phyloP scores from a whole-genome alignment of 2,113 vertebrate species.

The Mobula hypostoma region DNA sequence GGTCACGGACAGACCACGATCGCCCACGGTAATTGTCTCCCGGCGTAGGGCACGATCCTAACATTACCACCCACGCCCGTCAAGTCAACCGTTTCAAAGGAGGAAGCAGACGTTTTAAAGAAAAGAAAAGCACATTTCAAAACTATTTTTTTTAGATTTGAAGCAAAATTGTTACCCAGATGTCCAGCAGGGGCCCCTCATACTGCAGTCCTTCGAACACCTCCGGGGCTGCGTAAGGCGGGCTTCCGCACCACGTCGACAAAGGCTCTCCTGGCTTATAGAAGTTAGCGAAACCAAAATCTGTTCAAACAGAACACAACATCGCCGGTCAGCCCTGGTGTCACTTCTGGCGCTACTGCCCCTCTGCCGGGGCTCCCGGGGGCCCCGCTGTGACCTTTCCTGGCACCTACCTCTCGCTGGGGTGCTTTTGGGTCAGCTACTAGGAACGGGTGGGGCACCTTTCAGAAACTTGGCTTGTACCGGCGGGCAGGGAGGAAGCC shows the following conservation, averaged over 20 bases:
- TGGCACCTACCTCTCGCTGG: not conserved
- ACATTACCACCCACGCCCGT: no score
- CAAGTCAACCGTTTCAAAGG: not conserved
- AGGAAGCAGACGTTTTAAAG: not conserved
- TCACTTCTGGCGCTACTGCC: not conserved
- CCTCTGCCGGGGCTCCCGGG: no score
- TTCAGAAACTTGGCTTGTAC: not conserved
- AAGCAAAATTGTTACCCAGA: slow-evolving; percentile 70
- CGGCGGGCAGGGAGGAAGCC: not conserved
- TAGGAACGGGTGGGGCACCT: not conserved
- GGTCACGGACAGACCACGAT: no score
- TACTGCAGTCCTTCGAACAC: slow-evolving; percentile 97
- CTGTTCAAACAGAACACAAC: slow-evolving; percentile 53
- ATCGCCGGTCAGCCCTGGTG: not conserved
- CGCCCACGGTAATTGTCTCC: no score
- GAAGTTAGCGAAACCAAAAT: slow-evolving; percentile 98
- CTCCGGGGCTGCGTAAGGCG: slow-evolving; percentile 91
- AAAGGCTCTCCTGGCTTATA: slow-evolving; percentile 86
- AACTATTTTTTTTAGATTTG: not conserved
- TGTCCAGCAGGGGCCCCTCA: slow-evolving; percentile 95
- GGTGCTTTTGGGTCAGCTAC: not conserved
- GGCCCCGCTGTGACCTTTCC: no score
- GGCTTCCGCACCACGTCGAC: slow-evolving; percentile 94
- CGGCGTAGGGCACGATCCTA: not conserved
- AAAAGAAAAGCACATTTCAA: not conserved